These are phyloP conservation scores for Palloptera scutellata DNA, from an alignment of 2,888 invertebrate genomes.

Conservation along the genomic window DNA sequence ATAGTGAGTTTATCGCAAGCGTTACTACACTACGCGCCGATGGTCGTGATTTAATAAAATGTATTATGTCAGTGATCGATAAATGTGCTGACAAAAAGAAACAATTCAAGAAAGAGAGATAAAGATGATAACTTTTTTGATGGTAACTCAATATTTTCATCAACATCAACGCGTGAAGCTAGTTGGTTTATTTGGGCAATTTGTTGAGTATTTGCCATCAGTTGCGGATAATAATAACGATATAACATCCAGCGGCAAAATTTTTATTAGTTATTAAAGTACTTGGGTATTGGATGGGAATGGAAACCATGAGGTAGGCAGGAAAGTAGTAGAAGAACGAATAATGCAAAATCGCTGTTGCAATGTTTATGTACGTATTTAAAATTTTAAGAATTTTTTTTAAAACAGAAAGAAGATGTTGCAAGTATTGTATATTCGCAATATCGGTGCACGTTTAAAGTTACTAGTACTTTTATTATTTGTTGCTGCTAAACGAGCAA, in stretches of 20 bases:
- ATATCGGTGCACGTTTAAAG: too few species aligned
- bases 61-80: conserved; percentile 15
- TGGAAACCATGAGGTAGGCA: neutral
- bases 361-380: neutral
- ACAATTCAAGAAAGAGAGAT: neutral
- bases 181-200: neutral
- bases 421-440: too few species aligned
- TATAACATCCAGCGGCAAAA: neutral
- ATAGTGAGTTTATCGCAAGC: neutral
- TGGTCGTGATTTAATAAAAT: conserved; percentile 21
- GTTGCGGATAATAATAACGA: neutral
- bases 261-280: neutral
- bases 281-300: neutral
- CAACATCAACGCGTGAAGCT: neutral
- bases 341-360: neutral
- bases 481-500: too few species aligned
- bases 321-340: neutral
- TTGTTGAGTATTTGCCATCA: neutral
- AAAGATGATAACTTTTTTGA: neutral
- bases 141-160: neutral
- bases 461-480: too few species aligned
- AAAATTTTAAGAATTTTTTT: too few species aligned
- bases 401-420: too few species aligned
- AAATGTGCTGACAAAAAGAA: neutral
- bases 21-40: conserved; percentile 13